Base-by-base conservation (phyloP, 2,113 vertebrate species). In the Tor tambroides region DNA sequence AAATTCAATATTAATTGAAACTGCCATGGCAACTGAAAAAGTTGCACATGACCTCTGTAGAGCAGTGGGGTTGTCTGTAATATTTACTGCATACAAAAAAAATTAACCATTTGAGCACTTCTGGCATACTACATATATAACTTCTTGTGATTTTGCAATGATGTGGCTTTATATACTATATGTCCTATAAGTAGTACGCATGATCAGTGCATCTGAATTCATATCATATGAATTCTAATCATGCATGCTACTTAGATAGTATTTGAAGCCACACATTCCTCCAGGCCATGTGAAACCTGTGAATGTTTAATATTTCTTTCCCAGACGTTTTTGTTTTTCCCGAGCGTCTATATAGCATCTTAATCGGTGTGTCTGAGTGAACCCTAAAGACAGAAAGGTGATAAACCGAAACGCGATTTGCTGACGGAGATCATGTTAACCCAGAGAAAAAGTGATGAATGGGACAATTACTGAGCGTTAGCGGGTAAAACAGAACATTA, bases 381-480 rank as follows among this genome's bases (percentile, higher is more conserved):
- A 28, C 26, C 26, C n/a, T n/a, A 46, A 23, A 79, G 51, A 79
- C 51, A 35, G 10, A 26, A 46, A 46, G 41, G 19, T 21, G 38
- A 46, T 82, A 65, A 81, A 81, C 56, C 79, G 6, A 80, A 51
- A 56, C 26, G 8, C 2, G 43, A 30, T 51, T 30, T 28, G 74
- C 32, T 6, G 76, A 35, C 21, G 3, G 54, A 80, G 32, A 61
- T 80, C 78, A 26, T 38, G 32, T 61, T 32, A 63, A 26, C 54
- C 56, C 56, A 41, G n/a, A 19, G 79, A 43, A 32, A 59, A 63
- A 63, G 41, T 30, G 80, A 82, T 30, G 41, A 82, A 82, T 82
- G 59, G 38, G 80, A 63, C 61, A 67, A 82, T 82, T 67, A 46
- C 80, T 28, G 15, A 43, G n/a, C 15, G 38, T 67, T 82, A 81